Percentiles rank a stretch among this genome's conserved stretches.
phyloP scores from a whole-genome alignment of 2,113 vertebrate genomes.

The Ploceus nigricollis region DNA sequence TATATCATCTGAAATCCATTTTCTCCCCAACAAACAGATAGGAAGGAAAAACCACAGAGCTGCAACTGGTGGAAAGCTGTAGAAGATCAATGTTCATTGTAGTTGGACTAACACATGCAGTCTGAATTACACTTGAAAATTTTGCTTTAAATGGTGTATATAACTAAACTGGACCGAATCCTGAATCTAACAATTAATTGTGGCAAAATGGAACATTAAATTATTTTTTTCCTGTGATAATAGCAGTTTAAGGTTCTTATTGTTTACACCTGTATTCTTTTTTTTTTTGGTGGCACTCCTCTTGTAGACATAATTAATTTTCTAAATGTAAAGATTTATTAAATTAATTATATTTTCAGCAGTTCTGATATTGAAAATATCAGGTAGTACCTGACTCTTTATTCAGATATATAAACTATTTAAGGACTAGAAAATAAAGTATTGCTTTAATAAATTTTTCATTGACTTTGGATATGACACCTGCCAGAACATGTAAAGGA shows the following conservation, averaged over 20 bases:
- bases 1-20: neutral
- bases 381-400: neutral
- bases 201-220: neutral
- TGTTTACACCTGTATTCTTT: accelerated
- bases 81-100: neutral
- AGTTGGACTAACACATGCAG: neutral
- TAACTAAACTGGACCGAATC: neutral
- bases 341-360: neutral
- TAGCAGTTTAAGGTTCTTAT: neutral
- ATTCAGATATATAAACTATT: neutral
- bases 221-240: neutral
- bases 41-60: neutral
- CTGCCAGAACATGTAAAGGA: neutral
- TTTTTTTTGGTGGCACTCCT: neutral
- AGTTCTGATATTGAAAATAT: neutral
- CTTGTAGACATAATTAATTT: neutral
- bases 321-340: neutral
- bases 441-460: neutral
- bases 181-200: neutral
- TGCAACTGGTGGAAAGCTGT: neutral
- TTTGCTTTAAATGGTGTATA: neutral
- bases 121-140: neutral
- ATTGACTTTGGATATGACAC: neutral
- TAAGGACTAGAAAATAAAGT: neutral
- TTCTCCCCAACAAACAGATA: neutral